These are phyloP conservation scores for Chalcis sispes DNA, from an alignment of 2,888 invertebrate species.

Conservation along the genomic window DNA sequence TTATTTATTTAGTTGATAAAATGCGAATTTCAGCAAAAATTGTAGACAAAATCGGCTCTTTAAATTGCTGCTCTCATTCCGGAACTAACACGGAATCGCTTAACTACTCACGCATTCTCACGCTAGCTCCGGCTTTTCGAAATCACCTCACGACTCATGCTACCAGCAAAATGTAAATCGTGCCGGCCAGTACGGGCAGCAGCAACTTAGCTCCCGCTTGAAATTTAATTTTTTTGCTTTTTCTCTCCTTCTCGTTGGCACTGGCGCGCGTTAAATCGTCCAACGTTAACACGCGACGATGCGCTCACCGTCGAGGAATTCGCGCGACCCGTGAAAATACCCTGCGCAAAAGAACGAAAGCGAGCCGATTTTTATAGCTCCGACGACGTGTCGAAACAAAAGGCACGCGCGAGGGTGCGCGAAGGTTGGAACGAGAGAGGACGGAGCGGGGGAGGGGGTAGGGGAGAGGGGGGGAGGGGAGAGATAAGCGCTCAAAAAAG, in stretches of 20 bases:
- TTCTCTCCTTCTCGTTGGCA: conserved; percentile 11
- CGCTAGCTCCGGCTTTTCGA: conserved; percentile 23
- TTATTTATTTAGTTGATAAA: too few species aligned
- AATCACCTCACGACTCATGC: conserved; percentile 25
- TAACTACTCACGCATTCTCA: conserved; percentile 21
- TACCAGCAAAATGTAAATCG: conserved; percentile 38
- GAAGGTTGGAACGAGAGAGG: neutral
- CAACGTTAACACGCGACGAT: conserved; percentile 49
- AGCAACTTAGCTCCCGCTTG: too few species aligned
- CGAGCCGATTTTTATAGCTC: conserved; percentile 41
- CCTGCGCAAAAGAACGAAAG: conserved; percentile 22
- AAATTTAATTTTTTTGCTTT: neutral
- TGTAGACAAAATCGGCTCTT: neutral
- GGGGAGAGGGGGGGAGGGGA: neutral
- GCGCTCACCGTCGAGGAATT: conserved; percentile 65
- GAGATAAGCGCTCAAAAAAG: conserved; percentile 35
- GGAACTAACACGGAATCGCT: conserved; percentile 26
- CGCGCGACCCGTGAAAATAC: conserved; percentile 54
- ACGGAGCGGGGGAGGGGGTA: neutral
- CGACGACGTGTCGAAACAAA: conserved; percentile 50
- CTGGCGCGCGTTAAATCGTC: conserved; percentile 16
- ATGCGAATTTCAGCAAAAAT: too few species aligned
- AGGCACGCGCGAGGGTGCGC: too few species aligned
- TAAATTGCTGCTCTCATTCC: conserved; percentile 24
- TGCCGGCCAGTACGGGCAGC: neutral